phyloP scores from a whole-genome alignment of 2,113 vertebrate genomes.

The Ammodytes marinus region DNA sequence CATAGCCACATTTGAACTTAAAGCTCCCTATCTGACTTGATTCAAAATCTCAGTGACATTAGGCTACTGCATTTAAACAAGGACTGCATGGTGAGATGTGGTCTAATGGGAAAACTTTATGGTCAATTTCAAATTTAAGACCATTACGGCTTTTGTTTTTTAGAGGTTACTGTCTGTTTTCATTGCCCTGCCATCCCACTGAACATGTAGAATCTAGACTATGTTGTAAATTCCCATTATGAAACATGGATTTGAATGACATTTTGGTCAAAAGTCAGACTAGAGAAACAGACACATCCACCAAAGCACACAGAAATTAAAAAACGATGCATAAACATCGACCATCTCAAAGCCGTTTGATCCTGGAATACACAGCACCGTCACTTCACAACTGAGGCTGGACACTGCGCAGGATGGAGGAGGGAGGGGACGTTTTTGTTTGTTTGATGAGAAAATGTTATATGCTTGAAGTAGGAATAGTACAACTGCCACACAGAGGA shows the following conservation, averaged over 20 bases:
- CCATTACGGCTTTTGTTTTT: neutral
- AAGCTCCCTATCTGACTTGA: neutral
- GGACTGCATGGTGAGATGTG: neutral
- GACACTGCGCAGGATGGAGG: constrained; percentile 10
- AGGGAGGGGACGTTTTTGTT: neutral
- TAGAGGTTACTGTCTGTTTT: neutral
- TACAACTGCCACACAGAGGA: constrained; percentile 45
- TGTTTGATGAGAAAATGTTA: constrained; percentile 30
- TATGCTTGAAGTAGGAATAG: constrained; percentile 52
- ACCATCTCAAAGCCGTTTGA: constrained; percentile 45
- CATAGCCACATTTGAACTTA: neutral
- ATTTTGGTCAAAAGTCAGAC: constrained; percentile 29
- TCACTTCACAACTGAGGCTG: constrained; percentile 42
- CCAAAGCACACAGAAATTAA: constrained; percentile 34
- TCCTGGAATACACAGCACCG: constrained; percentile 47
- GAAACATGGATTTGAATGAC: neutral
- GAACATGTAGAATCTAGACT: constrained; percentile 14
- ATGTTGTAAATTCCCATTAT: constrained; percentile 8
- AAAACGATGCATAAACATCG: constrained; percentile 28
- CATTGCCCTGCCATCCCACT: constrained; percentile 15
- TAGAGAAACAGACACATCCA: constrained; percentile 28
- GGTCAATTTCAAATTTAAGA: too few relatives aligned
- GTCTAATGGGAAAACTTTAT: neutral
- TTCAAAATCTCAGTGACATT: constrained; percentile 25
- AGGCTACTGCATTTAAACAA: constrained; percentile 22